Percentiles rank a stretch among this genome's conserved stretches.
These are phyloP conservation scores for Beroe ovata DNA, from an alignment of 37 sponge, comb jelly and placozoan genomes.

Conservation along the genomic window DNA sequence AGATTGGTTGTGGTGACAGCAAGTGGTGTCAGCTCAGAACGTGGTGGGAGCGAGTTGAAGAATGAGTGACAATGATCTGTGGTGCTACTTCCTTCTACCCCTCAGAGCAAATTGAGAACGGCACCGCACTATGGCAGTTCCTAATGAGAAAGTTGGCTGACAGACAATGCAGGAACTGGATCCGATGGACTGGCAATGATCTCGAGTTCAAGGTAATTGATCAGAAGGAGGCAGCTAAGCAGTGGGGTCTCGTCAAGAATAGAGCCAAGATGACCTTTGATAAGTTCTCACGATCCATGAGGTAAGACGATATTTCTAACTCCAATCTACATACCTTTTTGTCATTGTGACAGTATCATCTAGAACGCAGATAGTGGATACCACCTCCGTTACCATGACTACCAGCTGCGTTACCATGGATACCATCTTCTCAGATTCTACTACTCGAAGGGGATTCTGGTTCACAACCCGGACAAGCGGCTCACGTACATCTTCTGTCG, in stretches of 20 bases:
- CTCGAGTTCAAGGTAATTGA: conserved; percentile 64
- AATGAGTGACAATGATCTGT: too few relatives aligned
- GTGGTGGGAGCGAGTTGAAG: too few relatives aligned
- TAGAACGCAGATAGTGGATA: too few relatives aligned
- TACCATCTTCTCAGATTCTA: conserved; percentile 24
- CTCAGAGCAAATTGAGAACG: conserved; percentile 64
- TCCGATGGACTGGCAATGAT: conserved; percentile 65
- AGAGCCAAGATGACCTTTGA: conserved; percentile 56
- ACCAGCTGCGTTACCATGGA: not conserved
- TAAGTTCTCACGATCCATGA: conserved; percentile 54
- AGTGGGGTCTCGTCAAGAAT: conserved; percentile 59
- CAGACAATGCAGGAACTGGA: conserved; percentile 4
- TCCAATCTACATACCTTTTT: too few relatives aligned
- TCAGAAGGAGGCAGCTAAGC: conserved; percentile 53
- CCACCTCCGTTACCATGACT: too few relatives aligned
- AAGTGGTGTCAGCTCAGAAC: not conserved
- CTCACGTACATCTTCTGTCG: conserved; percentile 64
- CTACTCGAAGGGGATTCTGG: conserved; percentile 61
- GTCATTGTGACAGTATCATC: too few relatives aligned
- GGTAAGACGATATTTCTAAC: too few relatives aligned
- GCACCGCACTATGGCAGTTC: conserved; percentile 57
- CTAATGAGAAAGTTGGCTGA: conserved; percentile 63
- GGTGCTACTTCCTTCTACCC: too few relatives aligned
- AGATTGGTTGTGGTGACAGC: too few relatives aligned
- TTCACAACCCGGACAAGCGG: conserved; percentile 56